Evolutionary conservation across 2,797 vertebrate genomes (phyloP).

Genomic region (Zalophus californianus): DNA sequence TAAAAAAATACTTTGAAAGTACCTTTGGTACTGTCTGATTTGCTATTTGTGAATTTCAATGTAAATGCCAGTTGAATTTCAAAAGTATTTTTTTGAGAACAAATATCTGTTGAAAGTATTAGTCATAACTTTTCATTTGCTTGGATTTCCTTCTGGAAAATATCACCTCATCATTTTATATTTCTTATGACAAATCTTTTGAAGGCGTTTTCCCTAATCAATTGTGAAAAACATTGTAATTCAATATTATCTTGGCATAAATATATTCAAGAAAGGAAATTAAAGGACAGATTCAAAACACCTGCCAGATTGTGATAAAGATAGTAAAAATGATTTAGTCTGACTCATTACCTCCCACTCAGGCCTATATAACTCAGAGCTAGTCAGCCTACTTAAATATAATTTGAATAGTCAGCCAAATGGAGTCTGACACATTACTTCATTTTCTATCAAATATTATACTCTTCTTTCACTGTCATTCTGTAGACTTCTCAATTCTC

Average conservation of each 20-base stretch:
- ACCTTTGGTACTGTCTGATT: background rate
- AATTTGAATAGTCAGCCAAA: background rate
- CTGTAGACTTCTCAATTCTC: slow-evolving; percentile 41
- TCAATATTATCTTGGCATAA: background rate
- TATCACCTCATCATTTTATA: slow-evolving; percentile 29
- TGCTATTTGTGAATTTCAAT: slow-evolving; percentile 46
- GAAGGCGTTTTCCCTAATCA: slow-evolving; percentile 55
- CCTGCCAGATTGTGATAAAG: background rate
- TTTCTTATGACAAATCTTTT: slow-evolving; percentile 56
- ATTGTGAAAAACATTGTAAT: slow-evolving; percentile 34
- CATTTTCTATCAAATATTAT: background rate
- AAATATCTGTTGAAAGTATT: slow-evolving; percentile 46
- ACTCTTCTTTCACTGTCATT: background rate
- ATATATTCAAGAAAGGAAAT: slow-evolving; percentile 67
- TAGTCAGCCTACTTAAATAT: background rate
- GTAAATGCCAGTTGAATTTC: slow-evolving; percentile 55
- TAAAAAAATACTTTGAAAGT: background rate
- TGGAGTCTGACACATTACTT: background rate
- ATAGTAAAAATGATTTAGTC: slow-evolving; percentile 32
- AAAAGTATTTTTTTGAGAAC: slow-evolving; percentile 52
- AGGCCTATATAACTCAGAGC: background rate
- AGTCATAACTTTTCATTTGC: slow-evolving; percentile 58
- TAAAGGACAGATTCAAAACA: slow-evolving; percentile 20
- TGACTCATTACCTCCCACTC: background rate
- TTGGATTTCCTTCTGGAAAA: slow-evolving; percentile 35